Evolutionary conservation across 1,140 invertebrate species (phyloP).

Genomic region (Zaprionus taronus): DNA sequence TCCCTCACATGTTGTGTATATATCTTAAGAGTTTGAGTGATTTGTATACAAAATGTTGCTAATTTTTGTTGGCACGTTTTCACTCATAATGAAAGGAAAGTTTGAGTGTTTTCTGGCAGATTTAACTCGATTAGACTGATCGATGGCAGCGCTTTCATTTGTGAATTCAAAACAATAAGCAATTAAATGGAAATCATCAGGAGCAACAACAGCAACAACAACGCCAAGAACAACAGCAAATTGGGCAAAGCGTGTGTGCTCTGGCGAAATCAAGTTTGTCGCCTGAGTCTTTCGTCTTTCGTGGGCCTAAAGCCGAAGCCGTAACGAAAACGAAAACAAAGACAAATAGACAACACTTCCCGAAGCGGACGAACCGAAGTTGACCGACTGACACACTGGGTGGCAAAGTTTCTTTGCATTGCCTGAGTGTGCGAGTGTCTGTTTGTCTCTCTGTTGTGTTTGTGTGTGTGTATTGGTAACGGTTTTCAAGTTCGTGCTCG

Average conservation of each 20-base stretch:
- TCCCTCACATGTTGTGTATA: too few relatives aligned
- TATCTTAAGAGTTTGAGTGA: too few relatives aligned
- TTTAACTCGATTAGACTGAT: constrained; percentile 45
- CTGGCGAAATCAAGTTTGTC: constrained; percentile 74
- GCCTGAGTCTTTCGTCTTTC: constrained; percentile 77
- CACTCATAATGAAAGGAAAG: constrained; percentile 73
- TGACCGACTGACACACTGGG: constrained; percentile 77
- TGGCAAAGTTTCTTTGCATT: constrained; percentile 39
- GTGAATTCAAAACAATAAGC: constrained; percentile 60
- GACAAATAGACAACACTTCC: constrained; percentile 41
- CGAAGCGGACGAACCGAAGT: constrained; percentile 17
- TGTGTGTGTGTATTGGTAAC: constrained; percentile 55
- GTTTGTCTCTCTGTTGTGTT: constrained; percentile 10
- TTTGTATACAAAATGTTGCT: too few relatives aligned
- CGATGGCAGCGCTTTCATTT: constrained; percentile 27
- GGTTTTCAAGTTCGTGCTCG: constrained; percentile 66
- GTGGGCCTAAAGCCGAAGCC: constrained; percentile 52
- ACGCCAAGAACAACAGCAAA: constrained; percentile 11
- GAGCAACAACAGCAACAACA: constrained; percentile 11
- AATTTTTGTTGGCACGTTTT: constrained; percentile 43
- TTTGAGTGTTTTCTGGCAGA: constrained; percentile 33
- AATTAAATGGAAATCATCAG: constrained; percentile 54
- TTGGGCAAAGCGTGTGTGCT: constrained; percentile 18
- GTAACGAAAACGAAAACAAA: constrained; percentile 80
- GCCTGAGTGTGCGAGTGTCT: constrained; percentile 24